phyloP scores from a whole-genome alignment of 2,888 invertebrate species.

The Endomychus coccineus region DNA sequence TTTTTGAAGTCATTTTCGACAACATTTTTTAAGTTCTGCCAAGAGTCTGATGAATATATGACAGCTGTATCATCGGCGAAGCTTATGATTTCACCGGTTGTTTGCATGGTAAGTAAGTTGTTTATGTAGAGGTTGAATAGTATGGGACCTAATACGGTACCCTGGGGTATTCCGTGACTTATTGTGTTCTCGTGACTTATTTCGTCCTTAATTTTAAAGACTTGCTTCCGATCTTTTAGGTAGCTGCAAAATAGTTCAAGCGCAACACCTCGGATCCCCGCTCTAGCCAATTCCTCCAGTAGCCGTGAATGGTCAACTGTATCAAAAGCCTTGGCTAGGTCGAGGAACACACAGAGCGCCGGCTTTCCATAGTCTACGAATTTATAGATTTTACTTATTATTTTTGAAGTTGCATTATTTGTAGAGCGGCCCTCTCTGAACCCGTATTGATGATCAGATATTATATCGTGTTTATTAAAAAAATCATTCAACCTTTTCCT shows the following conservation, averaged over 20 bases:
- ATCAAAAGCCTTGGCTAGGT: too few species aligned
- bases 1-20: conserved; percentile 6
- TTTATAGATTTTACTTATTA: too few species aligned
- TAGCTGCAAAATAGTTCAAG: conserved; percentile 4
- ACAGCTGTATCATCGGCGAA: conserved; percentile 8
- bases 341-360: too few species aligned
- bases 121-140: conserved; percentile 8
- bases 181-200: conserved; percentile 2
- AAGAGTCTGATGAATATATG: conserved; percentile 4
- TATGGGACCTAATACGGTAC: conserved; percentile 3
- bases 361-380: too few species aligned
- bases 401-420: too few species aligned
- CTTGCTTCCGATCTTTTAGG: conserved; percentile 3
- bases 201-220: conserved; percentile 1
- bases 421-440: too few species aligned
- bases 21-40: conserved; percentile 2
- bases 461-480: too few species aligned
- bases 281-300: conserved; percentile 2
- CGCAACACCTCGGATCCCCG: conserved; percentile 6
- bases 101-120: conserved; percentile 3
- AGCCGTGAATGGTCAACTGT: too few species aligned
- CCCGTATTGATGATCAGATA: too few species aligned
- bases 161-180: conserved; percentile 5
- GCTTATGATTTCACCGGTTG: conserved; percentile 4
- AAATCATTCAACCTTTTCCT: too few species aligned